Base-by-base conservation (phyloP, 2,113 vertebrate genomes). In the Pholis gunnellus region DNA sequence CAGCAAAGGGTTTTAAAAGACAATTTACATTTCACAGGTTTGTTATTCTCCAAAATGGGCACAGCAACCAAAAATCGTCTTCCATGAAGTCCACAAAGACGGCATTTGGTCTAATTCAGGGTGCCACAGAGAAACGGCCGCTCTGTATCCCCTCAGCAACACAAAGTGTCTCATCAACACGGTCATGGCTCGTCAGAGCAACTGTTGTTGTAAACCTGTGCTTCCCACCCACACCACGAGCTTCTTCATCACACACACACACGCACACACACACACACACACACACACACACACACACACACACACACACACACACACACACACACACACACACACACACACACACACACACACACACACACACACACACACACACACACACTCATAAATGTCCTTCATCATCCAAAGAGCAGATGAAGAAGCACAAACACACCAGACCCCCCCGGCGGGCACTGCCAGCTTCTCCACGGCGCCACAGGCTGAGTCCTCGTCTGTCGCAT, bases 361-460 rank as follows among this genome's bases (percentile, higher is more conserved):
- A 72, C 40, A 77, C 56, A 52, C 50, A 54, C 50, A 54, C 50
- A 54, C 40, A 42, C 40, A 54, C 52, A 27, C 15, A 60, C 71
- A 75, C 46, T 27, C 74, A 66, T 46, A 56, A 42, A 88, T 48
- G 67, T 38, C 46, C 18, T 2, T 76, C 85, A 75, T 71, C 75
- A 48, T 69, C 52, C 50, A 60, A 68, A 13, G 79, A 87, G 78
- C 87, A 90, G 90, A 87, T 78, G 85, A 90, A 80, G 87, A 81
- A 46, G 83, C 15, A 6, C 79, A 69, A 87, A 78, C 70, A 86
- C 65, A 76, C 34, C 81, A 67, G 81, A 79, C 46, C 77, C 75
- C 40, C 87, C 83, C 40, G 2, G 27, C 6, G 1, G 64, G 67
- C 72, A 67, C 67, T 38, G 80, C 81, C 79, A 86, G 76, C 78